Base-by-base conservation (phyloP, 1,140 invertebrate species). In the Telenomus remus region DNA sequence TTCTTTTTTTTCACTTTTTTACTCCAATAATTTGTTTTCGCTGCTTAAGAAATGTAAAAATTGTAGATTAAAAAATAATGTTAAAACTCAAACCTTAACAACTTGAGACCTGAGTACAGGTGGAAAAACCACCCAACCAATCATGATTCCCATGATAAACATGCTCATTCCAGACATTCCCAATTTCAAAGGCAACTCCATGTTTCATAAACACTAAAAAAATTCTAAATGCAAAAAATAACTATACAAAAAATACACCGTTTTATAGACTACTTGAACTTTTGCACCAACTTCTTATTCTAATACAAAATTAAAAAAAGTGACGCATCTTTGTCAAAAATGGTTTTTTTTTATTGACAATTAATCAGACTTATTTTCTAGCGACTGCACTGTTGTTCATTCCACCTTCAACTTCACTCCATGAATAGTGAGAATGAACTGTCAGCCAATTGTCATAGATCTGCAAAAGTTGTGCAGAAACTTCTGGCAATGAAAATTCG, bases 391-490 rank as follows among this genome's bases (percentile, higher is more conserved):
- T 44, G 10, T 33, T 51, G 42, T 12, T 33, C 69, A 78, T 72
- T 74, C 74, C 71, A 71, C 76, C 51, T 74, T 70, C 56, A 56
- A 65, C 76, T 73, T 70, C 54, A 63, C 66, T 70, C 48, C 42
- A 68, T 64, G 71, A 78, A 78, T 68, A 50, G 76, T 78, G 51
- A 78, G 66, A 78, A 74, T 71, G 68, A 74, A 78, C 71, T 78
- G 71, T 78, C 71, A 71, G 74, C 56, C 47, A 68, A 68, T 71
- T 46, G 71, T 74, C 76, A 70, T 15, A 70, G 51, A 50, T 78
- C 60, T 78, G 54, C 43, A 70, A 78, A 73, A 73, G 76, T 78
- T 64, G 70, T 70, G 64, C 69, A 43, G 48, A 66, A 78, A 54
- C 0, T 46, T 74, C 50, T 70, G 55, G 61, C 61, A 71, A 69